phyloP scores from a whole-genome alignment of 2,888 invertebrate genomes.

The Artemia sinica region DNA sequence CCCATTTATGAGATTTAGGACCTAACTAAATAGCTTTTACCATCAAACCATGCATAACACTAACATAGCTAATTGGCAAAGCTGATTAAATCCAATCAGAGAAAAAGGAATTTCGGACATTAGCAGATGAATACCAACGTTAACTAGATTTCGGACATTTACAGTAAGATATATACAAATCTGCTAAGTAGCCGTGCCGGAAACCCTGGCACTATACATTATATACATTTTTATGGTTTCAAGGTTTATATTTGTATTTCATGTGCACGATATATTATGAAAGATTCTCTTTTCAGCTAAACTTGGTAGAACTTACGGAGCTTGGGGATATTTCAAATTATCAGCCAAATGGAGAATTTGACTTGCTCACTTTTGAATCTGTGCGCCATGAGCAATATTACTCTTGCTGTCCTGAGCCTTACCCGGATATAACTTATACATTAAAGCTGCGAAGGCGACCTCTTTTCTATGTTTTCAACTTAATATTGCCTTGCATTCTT shows the following conservation, averaged over 20 bases:
- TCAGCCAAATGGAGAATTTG: conserved; percentile 79
- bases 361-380: conserved; percentile 56
- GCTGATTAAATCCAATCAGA: too few relatives aligned
- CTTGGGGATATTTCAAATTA: conserved; percentile 72
- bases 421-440: conserved; percentile 64
- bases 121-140: too few relatives aligned
- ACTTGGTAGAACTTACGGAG: conserved; percentile 54
- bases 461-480: conserved; percentile 68
- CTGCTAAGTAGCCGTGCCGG: too few relatives aligned
- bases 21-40: too few relatives aligned
- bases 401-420: conserved; percentile 51
- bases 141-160: too few relatives aligned
- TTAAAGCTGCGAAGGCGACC: conserved; percentile 56
- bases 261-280: not conserved
- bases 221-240: not conserved
- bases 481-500: conserved; percentile 63
- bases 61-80: too few relatives aligned
- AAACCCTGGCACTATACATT: not conserved
- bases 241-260: not conserved
- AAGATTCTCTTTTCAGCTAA: conserved; percentile 39
- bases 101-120: too few relatives aligned
- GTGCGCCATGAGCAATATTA: conserved; percentile 53
- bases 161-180: too few relatives aligned
- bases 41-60: too few relatives aligned
- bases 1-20: too few relatives aligned